Conservation (phyloP, 2,113 vertebrate species). For the Aleadryas rufinucha region DNA sequence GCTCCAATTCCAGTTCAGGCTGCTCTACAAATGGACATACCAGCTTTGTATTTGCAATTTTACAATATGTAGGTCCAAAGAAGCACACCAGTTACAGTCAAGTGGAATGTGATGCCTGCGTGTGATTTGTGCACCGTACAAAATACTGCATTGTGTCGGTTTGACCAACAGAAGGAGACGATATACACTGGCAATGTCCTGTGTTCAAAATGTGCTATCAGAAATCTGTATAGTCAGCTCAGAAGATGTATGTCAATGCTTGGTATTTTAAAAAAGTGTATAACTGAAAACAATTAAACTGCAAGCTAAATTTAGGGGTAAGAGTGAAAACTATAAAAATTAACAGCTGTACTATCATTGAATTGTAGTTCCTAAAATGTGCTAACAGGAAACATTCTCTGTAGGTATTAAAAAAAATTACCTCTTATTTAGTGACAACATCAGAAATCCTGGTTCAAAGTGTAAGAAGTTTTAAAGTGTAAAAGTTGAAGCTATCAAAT, state of each 20-base stretch:
- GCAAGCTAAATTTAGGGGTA: neutral
- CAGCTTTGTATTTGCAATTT: neutral
- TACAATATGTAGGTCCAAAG: neutral
- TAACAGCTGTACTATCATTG: neutral
- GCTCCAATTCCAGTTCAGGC: neutral
- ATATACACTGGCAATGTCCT: neutral
- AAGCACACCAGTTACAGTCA: neutral
- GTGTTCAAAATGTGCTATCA: neutral
- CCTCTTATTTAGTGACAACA: neutral
- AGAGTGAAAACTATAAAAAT: neutral
- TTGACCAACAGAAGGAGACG: accelerated
- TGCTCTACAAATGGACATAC: neutral
- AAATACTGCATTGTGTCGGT: neutral
- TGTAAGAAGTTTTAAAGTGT: neutral
- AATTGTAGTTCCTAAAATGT: neutral
- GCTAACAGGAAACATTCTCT: neutral
- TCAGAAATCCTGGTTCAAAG: neutral
- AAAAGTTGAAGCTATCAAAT: neutral
- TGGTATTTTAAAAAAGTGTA: neutral
- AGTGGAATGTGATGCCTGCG: neutral
- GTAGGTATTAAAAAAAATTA: neutral
- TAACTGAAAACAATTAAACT: neutral
- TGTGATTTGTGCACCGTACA: neutral
- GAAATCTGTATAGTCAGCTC: neutral
- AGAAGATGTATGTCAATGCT: neutral